A percentile compares a stretch with the other conserved stretches of the same genome.
These are phyloP conservation scores for Sarcophaga bullata DNA, from an alignment of 1,140 invertebrate species.

Conservation along the genomic window DNA sequence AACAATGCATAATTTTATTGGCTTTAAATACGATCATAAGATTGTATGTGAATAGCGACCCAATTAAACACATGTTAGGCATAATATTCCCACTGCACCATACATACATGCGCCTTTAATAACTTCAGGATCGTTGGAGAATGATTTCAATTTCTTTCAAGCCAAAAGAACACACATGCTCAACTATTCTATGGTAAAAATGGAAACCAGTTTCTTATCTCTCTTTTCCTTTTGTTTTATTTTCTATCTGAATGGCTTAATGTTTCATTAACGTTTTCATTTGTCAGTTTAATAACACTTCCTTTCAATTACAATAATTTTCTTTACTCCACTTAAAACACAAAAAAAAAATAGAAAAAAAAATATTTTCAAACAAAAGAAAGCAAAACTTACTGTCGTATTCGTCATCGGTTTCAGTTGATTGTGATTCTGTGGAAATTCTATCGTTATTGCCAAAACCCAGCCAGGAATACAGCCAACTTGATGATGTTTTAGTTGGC, in stretches of 20 bases:
- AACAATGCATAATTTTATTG: no score
- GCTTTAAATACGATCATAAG: no score
- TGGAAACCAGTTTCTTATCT: not conserved
- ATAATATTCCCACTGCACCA: no score
- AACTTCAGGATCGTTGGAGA: no score
- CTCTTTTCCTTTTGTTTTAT: no score
- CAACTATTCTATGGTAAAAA: no score
- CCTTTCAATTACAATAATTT: not conserved
- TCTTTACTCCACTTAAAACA: not conserved
- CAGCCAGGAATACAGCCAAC: conserved; percentile 61
- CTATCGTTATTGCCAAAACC: conserved; percentile 49
- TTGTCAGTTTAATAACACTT: not conserved
- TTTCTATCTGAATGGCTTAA: no score
- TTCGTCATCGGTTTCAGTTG: conserved; percentile 54
- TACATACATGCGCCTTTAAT: no score
- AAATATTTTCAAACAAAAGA: not conserved
- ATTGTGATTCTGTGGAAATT: not conserved
- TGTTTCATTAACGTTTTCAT: not conserved
- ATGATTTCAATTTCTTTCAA: no score
- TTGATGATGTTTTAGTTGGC: conserved; percentile 45
- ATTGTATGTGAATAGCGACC: no score
- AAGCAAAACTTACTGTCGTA: conserved; percentile 54
- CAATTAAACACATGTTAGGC: no score
- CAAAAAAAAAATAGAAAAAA: not conserved
- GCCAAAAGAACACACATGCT: no score